Evolutionary conservation across 2,888 invertebrate genomes (phyloP).

Genomic region (Dascillus cervinus): DNA sequence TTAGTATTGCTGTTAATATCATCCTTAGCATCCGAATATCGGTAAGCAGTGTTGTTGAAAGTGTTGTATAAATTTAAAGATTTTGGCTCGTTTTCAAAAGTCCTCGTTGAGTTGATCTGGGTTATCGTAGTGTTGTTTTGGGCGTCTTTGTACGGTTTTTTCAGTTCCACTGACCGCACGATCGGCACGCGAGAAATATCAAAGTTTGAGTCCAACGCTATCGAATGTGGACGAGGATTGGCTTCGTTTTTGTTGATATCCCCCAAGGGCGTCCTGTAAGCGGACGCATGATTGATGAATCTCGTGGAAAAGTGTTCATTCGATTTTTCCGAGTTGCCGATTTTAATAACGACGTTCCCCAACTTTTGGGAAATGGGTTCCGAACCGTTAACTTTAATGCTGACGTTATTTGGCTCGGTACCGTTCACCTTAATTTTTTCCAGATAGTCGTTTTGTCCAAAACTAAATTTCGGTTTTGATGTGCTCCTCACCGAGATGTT

Average conservation of each 20-base stretch:
- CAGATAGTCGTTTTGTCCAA: slow-evolving; percentile 8
- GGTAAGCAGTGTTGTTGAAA: slow-evolving; percentile 8
- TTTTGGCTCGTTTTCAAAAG: slow-evolving; percentile 5
- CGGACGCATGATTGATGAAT: slow-evolving; percentile 28
- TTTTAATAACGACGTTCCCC: slow-evolving; percentile 38
- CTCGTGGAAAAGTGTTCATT: slow-evolving; percentile 18
- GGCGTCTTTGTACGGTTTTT: slow-evolving; percentile 37
- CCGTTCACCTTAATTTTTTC: slow-evolving; percentile 8
- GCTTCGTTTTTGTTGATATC: slow-evolving; percentile 29
- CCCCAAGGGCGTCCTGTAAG: slow-evolving; percentile 34
- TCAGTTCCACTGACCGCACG: slow-evolving; percentile 45
- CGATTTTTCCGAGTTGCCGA: slow-evolving; percentile 22
- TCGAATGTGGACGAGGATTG: slow-evolving; percentile 19
- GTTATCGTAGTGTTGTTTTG: slow-evolving; percentile 11
- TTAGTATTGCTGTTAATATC: slow-evolving; percentile 14
- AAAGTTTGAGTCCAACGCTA: slow-evolving; percentile 37
- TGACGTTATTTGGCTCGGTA: slow-evolving; percentile 20
- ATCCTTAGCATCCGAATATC: slow-evolving; percentile 8
- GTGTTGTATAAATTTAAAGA: slow-evolving; percentile 1
- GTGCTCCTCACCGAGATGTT: slow-evolving; percentile 23
- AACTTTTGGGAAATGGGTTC: slow-evolving; percentile 29
- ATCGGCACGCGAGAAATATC: slow-evolving; percentile 40
- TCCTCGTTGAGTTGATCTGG: slow-evolving; percentile 10
- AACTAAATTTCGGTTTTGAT: slow-evolving; percentile 21
- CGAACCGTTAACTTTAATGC: slow-evolving; percentile 35